Percentiles rank a stretch among this genome's conserved stretches.
These are phyloP conservation scores for Psilopogon haemacephalus DNA, from an alignment of 2,113 vertebrate species.

Conservation along the genomic window DNA sequence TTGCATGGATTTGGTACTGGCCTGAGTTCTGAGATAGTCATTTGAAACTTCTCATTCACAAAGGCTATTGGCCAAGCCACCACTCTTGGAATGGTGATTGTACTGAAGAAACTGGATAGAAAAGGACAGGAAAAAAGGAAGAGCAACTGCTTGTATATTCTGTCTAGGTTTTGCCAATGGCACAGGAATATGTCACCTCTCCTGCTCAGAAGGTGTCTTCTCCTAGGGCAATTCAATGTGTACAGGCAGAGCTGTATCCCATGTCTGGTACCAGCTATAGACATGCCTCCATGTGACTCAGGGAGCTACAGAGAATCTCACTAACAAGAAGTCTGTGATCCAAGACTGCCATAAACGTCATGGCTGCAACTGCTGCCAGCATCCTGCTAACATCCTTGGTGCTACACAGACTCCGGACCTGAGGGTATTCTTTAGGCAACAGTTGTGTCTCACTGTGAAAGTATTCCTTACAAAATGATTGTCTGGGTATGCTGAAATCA, in stretches of 20 bases:
- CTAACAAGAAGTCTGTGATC: not conserved
- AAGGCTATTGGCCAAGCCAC: not conserved
- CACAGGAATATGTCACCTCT: not conserved
- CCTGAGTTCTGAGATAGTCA: not conserved
- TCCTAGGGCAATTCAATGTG: not conserved
- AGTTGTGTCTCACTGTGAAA: not conserved
- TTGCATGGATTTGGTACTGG: not conserved
- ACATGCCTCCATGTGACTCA: not conserved
- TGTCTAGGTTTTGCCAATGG: not conserved
- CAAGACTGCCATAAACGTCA: not conserved
- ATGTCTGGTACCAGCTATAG: not conserved
- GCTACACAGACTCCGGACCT: not conserved
- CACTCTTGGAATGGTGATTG: not conserved
- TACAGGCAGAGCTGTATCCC: not conserved
- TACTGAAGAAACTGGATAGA: not conserved
- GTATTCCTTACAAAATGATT: not conserved
- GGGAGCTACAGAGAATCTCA: not conserved
- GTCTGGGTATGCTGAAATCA: not conserved
- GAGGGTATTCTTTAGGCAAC: not conserved
- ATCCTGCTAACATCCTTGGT: not conserved
- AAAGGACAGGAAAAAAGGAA: not conserved
- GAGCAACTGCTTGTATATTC: not conserved
- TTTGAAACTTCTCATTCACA: not conserved
- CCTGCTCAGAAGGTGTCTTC: not conserved
- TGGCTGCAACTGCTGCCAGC: not conserved